A percentile compares a stretch with the other conserved stretches of the same genome.
These are phyloP conservation scores for Colinus virginianus DNA, from an alignment of 2,113 vertebrate genomes.

Conservation along the genomic window DNA sequence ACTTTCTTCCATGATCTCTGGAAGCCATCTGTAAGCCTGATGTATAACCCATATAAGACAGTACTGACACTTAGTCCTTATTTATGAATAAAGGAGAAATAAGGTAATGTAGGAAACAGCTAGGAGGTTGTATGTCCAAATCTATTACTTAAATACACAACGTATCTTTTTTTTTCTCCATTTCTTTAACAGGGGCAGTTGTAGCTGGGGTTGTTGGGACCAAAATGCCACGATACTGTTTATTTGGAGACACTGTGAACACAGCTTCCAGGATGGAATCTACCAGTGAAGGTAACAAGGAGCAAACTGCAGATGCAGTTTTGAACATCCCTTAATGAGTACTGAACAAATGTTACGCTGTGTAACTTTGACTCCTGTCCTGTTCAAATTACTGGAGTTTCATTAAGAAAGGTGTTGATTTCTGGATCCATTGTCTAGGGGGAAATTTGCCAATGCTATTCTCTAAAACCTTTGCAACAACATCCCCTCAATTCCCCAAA, in stretches of 20 bases:
- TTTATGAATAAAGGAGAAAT: neutral
- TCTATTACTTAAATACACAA: neutral
- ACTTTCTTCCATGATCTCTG: neutral
- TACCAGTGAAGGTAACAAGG: constrained; percentile 82
- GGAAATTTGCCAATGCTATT: neutral
- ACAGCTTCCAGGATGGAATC: constrained; percentile 94
- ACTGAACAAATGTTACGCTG: neutral
- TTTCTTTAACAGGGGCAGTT: constrained; percentile 81
- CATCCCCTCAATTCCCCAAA: neutral
- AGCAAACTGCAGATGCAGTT: neutral
- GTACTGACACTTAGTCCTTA: neutral
- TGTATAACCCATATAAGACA: neutral
- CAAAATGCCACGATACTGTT: constrained; percentile 92
- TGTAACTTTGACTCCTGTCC: neutral
- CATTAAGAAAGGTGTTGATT: neutral
- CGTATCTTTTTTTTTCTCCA: neutral
- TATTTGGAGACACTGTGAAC: constrained; percentile 93
- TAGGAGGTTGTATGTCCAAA: neutral
- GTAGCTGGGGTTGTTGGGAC: constrained; percentile 91
- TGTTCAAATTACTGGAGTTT: neutral
- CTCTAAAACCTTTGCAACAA: neutral
- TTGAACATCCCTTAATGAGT: neutral
- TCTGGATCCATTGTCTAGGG: neutral
- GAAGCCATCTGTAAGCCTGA: neutral
- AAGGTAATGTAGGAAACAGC: neutral